phyloP scores from a whole-genome alignment of 2,888 invertebrate species.

The Heteromurus nitidus region DNA sequence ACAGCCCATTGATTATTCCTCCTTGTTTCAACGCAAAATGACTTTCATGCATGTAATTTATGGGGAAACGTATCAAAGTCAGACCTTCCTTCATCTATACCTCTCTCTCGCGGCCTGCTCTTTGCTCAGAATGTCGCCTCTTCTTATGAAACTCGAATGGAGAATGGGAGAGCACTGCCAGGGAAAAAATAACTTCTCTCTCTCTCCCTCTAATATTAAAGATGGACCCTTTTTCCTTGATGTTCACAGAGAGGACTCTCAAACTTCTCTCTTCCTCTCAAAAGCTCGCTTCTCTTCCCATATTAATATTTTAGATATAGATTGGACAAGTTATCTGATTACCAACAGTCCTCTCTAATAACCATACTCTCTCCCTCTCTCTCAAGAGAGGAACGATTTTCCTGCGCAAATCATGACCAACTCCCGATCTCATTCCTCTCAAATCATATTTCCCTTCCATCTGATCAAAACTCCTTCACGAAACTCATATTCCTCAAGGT shows the following conservation, averaged over 20 bases:
- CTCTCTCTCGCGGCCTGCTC: too few relatives aligned
- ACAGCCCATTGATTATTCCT: conserved; percentile 67
- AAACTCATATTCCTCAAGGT: too few relatives aligned
- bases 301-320: conserved; percentile 54
- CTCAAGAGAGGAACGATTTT: too few relatives aligned
- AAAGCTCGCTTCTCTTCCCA: conserved; percentile 13
- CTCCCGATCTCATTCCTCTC: too few relatives aligned
- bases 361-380: conserved; percentile 4
- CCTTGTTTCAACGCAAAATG: conserved; percentile 67
- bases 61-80: conserved; percentile 67
- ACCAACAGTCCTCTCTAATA: conserved; percentile 51
- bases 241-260: conserved; percentile 22
- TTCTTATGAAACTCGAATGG: background rate
- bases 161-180: background rate
- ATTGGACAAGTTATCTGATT: conserved; percentile 63
- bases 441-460: too few relatives aligned
- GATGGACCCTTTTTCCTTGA: conserved; percentile 26
- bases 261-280: background rate
- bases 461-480: too few relatives aligned
- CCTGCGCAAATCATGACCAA: background rate
- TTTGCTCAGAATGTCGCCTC: too few relatives aligned
- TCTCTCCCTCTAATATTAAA: conserved; percentile 6
- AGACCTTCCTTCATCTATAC: conserved; percentile 24
- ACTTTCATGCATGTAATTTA: conserved; percentile 68
- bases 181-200: background rate